Percentiles rank a stretch among this genome's conserved stretches.
Evolutionary conservation across 2,888 invertebrate genomes (phyloP).

Genomic region (Xylophagus ater): DNA sequence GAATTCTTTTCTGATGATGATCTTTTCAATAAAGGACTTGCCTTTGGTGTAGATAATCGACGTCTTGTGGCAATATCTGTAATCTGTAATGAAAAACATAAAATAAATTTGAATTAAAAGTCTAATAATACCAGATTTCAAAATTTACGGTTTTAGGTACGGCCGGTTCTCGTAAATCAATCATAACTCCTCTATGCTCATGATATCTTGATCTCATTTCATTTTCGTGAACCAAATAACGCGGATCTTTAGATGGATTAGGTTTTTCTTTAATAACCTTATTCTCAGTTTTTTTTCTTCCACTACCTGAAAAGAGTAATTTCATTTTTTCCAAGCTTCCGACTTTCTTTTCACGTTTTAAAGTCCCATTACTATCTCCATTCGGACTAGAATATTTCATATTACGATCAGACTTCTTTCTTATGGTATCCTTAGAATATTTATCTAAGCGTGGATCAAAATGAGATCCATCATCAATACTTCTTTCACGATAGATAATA

Average conservation of each 20-base stretch:
- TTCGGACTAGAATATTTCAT: constrained; percentile 20
- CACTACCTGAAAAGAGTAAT: constrained; percentile 59
- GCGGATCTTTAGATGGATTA: constrained; percentile 30
- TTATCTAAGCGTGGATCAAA: constrained; percentile 54
- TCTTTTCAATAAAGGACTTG: constrained; percentile 54
- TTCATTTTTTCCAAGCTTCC: constrained; percentile 67
- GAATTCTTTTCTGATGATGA: constrained; percentile 40
- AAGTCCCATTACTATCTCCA: constrained; percentile 24
- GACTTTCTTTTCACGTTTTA: constrained; percentile 48
- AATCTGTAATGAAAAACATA: constrained; percentile 9
- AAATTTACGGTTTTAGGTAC: too few relatives aligned
- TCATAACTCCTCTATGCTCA: constrained; percentile 40
- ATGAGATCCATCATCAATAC: constrained; percentile 56
- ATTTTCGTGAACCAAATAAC: constrained; percentile 44
- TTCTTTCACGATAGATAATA: constrained; percentile 45
- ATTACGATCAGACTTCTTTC: constrained; percentile 25
- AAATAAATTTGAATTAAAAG: constrained; percentile 2
- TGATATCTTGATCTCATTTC: constrained; percentile 47
- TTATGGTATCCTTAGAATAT: constrained; percentile 41
- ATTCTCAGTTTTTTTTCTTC: constrained; percentile 53
- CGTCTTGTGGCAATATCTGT: constrained; percentile 58
- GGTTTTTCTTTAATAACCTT: constrained; percentile 39
- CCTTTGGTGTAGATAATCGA: constrained; percentile 63
- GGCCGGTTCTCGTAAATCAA: constrained; percentile 43
- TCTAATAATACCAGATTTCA: background rate